Conservation (phyloP, 2,113 vertebrate species). For the Embiotoca jacksoni region DNA sequence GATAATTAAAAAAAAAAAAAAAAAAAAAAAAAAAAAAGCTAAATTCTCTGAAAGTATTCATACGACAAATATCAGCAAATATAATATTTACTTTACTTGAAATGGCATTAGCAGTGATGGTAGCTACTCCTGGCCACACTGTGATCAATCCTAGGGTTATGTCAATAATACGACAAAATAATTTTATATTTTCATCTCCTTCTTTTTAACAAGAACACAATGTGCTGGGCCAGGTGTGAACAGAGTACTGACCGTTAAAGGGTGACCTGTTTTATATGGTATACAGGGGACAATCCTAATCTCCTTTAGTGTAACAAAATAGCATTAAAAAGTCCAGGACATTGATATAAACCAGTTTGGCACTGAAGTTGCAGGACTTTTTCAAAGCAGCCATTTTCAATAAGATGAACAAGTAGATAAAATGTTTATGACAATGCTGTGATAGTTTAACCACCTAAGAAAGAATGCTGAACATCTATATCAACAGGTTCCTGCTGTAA, state of each 20-base stretch:
- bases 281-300: conserved; percentile 41
- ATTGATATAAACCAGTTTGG: conserved; percentile 77
- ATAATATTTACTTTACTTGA: conserved; percentile 65
- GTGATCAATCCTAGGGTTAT: conserved; percentile 39
- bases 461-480: conserved; percentile 67
- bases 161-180: conserved; percentile 67
- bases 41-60: conserved; percentile 45
- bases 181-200: conserved; percentile 41
- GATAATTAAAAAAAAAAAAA: conserved; percentile 30
- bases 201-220: conserved; percentile 49
- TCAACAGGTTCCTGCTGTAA: conserved; percentile 67
- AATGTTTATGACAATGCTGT: conserved; percentile 65
- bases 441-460: conserved; percentile 58
- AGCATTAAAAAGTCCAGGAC: conserved; percentile 69
- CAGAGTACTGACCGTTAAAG: conserved; percentile 57
- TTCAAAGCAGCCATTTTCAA: conserved; percentile 72
- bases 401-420: conserved; percentile 67
- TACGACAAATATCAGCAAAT: conserved; percentile 65
- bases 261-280: conserved; percentile 61
- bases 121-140: conserved; percentile 49
- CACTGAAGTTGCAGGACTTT: conserved; percentile 72
- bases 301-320: conserved; percentile 64
- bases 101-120: conserved; percentile 67
- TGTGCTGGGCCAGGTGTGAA: conserved; percentile 57
- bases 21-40: conserved; percentile 11